Conservation (phyloP, 2,888 invertebrate genomes). For the Nomada ruficornis region DNA sequence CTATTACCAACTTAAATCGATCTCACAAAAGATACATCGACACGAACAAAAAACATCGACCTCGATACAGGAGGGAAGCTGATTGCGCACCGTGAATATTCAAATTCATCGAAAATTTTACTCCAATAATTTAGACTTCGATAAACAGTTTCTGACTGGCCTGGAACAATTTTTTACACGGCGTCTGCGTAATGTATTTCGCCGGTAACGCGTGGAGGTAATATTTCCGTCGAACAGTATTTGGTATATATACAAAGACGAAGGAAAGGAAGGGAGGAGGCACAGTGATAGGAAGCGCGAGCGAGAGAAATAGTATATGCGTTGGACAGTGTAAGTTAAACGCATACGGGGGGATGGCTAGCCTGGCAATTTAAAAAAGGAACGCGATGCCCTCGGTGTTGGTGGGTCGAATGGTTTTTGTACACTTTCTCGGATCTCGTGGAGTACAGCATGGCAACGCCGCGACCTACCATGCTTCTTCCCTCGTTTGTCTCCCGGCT, state of each 20-base stretch:
- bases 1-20: constrained; percentile 13
- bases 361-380: constrained; percentile 67
- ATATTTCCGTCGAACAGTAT: constrained; percentile 48
- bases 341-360: constrained; percentile 58
- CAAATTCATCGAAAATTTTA: constrained; percentile 18
- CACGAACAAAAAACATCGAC: background rate
- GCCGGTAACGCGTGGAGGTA: constrained; percentile 52
- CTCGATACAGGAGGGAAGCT: background rate
- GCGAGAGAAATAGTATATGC: constrained; percentile 31
- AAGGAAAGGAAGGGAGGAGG: background rate
- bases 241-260: constrained; percentile 30
- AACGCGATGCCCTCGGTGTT: constrained; percentile 64
- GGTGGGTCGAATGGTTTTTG: constrained; percentile 77
- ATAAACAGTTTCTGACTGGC: constrained; percentile 23
- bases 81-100: background rate
- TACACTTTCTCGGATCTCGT: constrained; percentile 76
- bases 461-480: constrained; percentile 66
- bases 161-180: constrained; percentile 47
- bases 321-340: constrained; percentile 50
- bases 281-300: constrained; percentile 11
- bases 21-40: background rate
- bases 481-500: constrained; percentile 55
- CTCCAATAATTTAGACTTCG: constrained; percentile 3
- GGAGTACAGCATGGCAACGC: constrained; percentile 79
- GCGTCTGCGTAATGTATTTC: constrained; percentile 51